Evolutionary conservation across 2,888 invertebrate species (phyloP).

Genomic region (Ophion obscuratus): DNA sequence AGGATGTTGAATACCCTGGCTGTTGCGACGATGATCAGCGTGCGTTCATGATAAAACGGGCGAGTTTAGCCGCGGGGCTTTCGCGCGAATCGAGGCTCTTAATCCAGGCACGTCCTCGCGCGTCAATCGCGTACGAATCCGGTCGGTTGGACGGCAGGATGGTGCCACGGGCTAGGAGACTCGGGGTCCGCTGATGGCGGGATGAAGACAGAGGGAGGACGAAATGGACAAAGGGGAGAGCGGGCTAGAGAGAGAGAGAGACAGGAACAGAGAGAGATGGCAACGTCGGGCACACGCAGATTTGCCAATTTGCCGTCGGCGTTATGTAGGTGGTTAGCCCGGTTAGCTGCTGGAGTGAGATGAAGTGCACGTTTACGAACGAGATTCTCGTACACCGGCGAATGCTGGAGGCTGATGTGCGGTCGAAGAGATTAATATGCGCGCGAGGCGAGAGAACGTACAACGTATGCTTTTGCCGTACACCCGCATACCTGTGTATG

Average conservation of each 20-base stretch:
- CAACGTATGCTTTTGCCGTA: slow-evolving; percentile 66
- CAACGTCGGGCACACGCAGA: slow-evolving; percentile 71
- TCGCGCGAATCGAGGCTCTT: slow-evolving; percentile 55
- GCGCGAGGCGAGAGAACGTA: slow-evolving; percentile 75
- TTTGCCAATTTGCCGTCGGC: slow-evolving; percentile 81
- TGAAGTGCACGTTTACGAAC: slow-evolving; percentile 75
- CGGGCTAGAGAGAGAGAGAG: slow-evolving; percentile 4
- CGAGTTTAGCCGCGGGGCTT: not conserved
- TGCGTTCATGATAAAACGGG: not conserved
- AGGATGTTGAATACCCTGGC: not conserved
- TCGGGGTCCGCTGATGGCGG: slow-evolving; percentile 25
- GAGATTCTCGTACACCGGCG: slow-evolving; percentile 70
- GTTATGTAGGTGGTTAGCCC: slow-evolving; percentile 77
- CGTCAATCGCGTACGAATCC: slow-evolving; percentile 65
- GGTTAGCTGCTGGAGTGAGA: slow-evolving; percentile 75
- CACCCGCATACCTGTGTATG: not conserved
- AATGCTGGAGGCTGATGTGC: slow-evolving; percentile 80
- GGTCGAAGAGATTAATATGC: slow-evolving; percentile 83
- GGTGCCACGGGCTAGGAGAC: slow-evolving; percentile 43
- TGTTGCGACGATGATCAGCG: slow-evolving; percentile 1
- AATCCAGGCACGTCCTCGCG: slow-evolving; percentile 67
- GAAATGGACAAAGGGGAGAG: not conserved
- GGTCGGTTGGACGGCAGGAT: slow-evolving; percentile 52
- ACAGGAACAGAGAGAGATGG: slow-evolving; percentile 31
- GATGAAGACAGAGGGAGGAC: slow-evolving; percentile 26